Base-by-base conservation (phyloP, 35 echinoderm and acorn worm species). In the Lytechinus pictus region DNA sequence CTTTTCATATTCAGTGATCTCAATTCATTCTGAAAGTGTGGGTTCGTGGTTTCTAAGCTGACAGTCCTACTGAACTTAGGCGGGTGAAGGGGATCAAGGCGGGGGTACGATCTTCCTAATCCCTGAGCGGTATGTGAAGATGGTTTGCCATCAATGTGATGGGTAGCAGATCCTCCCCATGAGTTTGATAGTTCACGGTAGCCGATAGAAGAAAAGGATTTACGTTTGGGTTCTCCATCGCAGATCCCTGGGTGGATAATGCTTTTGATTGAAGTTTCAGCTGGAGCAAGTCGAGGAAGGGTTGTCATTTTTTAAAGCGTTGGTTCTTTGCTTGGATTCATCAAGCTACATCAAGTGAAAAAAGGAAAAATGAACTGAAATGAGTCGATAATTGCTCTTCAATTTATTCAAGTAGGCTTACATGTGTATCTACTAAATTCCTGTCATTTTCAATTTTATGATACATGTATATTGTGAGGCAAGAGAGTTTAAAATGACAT, bases 31-130 rank as follows among this genome's bases (percentile, higher is more conserved):
- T 94, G 86, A 57, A 94, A 97, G 72, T 97, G 95, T 61, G 92
- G 56, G 86, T 96, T 91, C 86, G 97, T 96, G 28, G 97, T 97
- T 33, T 97, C 97, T 13, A 97, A 89, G 93, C 33, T 91, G 2
- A 97, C 91, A 28, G 97, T 94, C 55, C 95, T 54, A 19, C 89
- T 86, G 16, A 28, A 52, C 52, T 71, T 89, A 55, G 71, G 97
- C 55, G 97, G 97, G 54, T 86, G 95, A n/a, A 97, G 95, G 51
- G 97, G 97, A 86, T 97, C 94, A 2, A 97, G 44, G 13, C 95
- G 94, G 14, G 97, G 96, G 87, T 90, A 54, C 16, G 95, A 52
- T n/a, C 89, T 21, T 13, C 44, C 86, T 60, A 52, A 52, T 10
- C 91, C 61, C n/a, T 54, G 27, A 4, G 92, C 28, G n/a, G 53